phyloP scores from a whole-genome alignment of 2,888 invertebrate genomes.

The Prionchulus punctatus region DNA sequence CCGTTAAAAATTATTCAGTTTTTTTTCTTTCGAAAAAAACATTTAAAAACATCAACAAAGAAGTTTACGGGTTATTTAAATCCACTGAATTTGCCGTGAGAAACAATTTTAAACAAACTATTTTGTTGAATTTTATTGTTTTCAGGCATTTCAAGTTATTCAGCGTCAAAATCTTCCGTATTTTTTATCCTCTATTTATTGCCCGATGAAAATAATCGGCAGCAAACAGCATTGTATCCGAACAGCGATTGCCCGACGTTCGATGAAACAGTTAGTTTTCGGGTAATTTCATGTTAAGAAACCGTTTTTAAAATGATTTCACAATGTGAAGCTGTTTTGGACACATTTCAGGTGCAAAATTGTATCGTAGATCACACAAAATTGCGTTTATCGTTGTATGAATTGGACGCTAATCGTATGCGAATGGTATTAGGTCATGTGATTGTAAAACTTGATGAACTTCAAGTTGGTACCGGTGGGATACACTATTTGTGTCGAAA shows the following conservation, averaged over 20 bases:
- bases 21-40: no score
- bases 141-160: no score
- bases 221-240: background rate
- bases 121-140: no score
- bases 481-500: conserved; percentile 4
- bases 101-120: no score
- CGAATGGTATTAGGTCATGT: conserved; percentile 10
- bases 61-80: no score
- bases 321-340: background rate
- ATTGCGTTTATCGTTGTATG: conserved; percentile 10
- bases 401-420: background rate
- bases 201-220: background rate
- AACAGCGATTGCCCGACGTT: background rate
- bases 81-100: no score
- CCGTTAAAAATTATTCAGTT: no score
- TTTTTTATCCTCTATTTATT: background rate
- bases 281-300: no score
- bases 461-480: background rate
- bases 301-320: no score
- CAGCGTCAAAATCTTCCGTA: no score
- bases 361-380: background rate
- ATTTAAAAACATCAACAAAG: no score
- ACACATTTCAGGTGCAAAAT: background rate
- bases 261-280: background rate
- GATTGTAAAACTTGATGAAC: conserved; percentile 1